Evolutionary conservation across 2,888 invertebrate genomes (phyloP).

Genomic region (Eumerus sabulonum): DNA sequence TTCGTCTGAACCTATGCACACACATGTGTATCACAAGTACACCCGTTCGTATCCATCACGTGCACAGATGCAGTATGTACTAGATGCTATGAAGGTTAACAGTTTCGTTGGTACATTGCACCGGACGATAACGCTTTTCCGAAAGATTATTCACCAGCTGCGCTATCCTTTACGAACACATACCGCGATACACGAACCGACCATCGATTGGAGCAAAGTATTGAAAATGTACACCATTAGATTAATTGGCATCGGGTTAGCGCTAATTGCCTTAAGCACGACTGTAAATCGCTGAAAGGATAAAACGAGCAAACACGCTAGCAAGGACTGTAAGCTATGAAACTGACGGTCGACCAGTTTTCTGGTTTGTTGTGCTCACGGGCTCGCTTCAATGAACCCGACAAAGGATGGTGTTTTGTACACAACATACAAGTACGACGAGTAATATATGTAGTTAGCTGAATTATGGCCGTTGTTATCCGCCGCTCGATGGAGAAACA

Average conservation of each 20-base stretch:
- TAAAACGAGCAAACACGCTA: conserved; percentile 1
- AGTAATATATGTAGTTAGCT: no score
- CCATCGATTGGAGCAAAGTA: background rate
- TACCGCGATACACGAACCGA: no score
- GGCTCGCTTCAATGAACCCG: conserved; percentile 9
- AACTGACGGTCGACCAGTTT: background rate
- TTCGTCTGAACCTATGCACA: no score
- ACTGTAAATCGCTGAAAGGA: conserved; percentile 41
- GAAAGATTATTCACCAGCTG: no score
- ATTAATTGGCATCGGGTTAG: conserved; percentile 48
- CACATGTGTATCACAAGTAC: no score
- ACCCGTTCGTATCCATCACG: no score
- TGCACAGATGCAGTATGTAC: no score
- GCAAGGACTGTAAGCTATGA: background rate
- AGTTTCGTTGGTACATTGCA: no score
- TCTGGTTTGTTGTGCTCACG: conserved; percentile 11
- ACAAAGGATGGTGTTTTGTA: background rate
- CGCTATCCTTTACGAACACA: no score
- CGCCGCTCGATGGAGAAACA: conserved; percentile 5
- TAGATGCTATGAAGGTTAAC: no score
- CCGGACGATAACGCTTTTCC: no score
- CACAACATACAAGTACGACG: background rate
- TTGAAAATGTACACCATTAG: conserved; percentile 33
- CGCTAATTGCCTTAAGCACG: conserved; percentile 44
- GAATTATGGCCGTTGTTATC: background rate